A percentile compares a stretch with the other conserved stretches of the same genome.
Conservation (phyloP, 2,888 invertebrate species). For the Cantharis rustica region DNA sequence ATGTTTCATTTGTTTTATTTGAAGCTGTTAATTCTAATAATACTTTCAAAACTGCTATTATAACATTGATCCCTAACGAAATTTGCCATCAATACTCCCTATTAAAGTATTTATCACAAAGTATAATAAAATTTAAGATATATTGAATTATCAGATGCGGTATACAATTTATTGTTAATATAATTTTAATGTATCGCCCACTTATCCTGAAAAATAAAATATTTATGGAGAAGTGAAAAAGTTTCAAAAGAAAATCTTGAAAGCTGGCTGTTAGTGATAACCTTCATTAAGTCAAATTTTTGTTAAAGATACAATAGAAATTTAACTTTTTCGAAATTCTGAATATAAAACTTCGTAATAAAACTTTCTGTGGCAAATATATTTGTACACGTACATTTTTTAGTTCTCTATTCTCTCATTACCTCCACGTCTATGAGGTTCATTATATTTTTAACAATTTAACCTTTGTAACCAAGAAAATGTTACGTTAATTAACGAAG, state of each 20-base stretch:
- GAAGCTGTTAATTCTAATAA: no score
- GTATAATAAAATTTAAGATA: no score
- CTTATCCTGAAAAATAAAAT: neutral
- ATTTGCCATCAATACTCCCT: no score
- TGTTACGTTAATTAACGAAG: neutral
- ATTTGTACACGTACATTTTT: neutral
- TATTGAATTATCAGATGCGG: neutral
- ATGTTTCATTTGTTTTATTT: no score
- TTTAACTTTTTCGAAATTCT: neutral
- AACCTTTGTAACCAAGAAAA: neutral
- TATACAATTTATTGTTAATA: neutral
- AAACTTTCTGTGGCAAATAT: neutral
- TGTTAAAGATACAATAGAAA: neutral
- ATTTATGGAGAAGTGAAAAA: neutral
- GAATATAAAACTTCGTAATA: neutral
- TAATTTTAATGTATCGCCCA: neutral
- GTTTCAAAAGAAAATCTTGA: neutral
- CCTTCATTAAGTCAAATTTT: neutral
- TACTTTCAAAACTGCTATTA: no score
- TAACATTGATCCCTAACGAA: no score
- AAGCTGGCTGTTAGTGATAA: neutral
- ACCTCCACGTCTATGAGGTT: neutral
- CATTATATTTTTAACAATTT: neutral
- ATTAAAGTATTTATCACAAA: no score
- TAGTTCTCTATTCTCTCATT: neutral